A percentile compares a stretch with the other conserved stretches of the same genome.
These are phyloP conservation scores for Clitarchus hookeri DNA, from an alignment of 2,888 invertebrate genomes.

Conservation along the genomic window DNA sequence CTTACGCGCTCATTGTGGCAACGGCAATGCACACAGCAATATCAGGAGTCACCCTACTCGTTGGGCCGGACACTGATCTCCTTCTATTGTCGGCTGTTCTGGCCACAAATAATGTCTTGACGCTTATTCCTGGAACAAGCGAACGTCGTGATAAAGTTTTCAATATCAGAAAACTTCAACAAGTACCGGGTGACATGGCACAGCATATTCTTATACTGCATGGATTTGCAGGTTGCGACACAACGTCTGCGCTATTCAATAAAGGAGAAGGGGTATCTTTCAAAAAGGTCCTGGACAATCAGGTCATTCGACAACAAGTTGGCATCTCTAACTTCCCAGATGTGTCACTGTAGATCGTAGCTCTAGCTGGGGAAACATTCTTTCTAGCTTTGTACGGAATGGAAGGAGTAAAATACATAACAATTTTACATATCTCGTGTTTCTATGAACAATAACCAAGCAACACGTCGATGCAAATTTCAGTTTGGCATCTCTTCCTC, in stretches of 20 bases:
- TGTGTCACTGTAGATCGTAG: not conserved
- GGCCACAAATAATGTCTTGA: not conserved
- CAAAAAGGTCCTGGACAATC: slow-evolving; percentile 11
- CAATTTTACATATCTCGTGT: not conserved
- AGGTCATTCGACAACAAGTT: not conserved
- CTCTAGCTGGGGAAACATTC: not conserved
- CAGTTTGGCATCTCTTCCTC: not conserved
- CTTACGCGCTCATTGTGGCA: slow-evolving; percentile 19
- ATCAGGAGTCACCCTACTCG: not conserved
- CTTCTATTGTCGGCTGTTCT: slow-evolving; percentile 25
- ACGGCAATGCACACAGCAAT: too few relatives aligned
- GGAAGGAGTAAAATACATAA: not conserved
- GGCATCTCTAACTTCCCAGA: not conserved
- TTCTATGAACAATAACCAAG: not conserved
- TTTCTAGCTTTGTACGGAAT: not conserved
- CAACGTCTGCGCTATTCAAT: not conserved
- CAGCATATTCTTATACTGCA: not conserved
- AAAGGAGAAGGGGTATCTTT: not conserved
- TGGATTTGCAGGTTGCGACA: slow-evolving; percentile 30
- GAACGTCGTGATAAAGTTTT: slow-evolving; percentile 12
- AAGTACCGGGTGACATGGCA: slow-evolving; percentile 24
- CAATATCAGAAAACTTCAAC: slow-evolving; percentile 19
- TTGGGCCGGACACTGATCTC: slow-evolving; percentile 20
- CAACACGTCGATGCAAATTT: not conserved
- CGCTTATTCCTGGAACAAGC: slow-evolving; percentile 28